These are phyloP conservation scores for Sylvia atricapilla DNA, from an alignment of 2,113 vertebrate genomes.

Conservation along the genomic window DNA sequence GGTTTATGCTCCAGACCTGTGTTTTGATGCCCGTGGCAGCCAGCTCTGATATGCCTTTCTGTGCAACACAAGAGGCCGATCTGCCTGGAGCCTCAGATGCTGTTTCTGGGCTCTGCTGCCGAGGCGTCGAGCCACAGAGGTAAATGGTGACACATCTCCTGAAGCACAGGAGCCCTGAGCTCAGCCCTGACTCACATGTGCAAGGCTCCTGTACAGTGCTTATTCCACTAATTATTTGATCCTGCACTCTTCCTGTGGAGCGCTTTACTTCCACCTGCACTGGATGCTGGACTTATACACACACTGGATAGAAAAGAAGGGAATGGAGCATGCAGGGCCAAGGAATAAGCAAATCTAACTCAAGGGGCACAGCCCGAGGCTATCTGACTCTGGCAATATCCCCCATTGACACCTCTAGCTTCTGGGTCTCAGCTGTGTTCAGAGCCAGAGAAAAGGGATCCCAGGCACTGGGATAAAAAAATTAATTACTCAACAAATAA, in stretches of 20 bases:
- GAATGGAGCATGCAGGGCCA: accelerated
- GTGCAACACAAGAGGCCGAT: not conserved
- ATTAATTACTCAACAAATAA: not conserved
- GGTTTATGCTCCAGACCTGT: not conserved
- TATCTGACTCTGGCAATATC: not conserved
- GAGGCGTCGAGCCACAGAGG: accelerated
- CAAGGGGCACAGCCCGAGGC: not conserved
- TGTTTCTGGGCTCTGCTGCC: too few species aligned
- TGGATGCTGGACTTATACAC: not conserved
- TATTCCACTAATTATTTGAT: not conserved
- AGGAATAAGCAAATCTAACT: not conserved
- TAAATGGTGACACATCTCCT: accelerated
- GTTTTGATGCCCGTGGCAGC: accelerated
- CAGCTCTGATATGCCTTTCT: not conserved
- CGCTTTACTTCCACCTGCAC: not conserved
- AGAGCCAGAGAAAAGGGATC: not conserved
- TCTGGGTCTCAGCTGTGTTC: not conserved
- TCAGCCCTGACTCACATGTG: accelerated
- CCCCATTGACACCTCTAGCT: not conserved
- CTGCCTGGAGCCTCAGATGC: too few species aligned
- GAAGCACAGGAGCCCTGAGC: not conserved
- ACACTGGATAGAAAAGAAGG: not conserved
- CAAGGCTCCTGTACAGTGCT: not conserved
- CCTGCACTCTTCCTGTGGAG: not conserved
- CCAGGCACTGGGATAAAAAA: not conserved